These are phyloP conservation scores for Calcarius lapponicus DNA, from an alignment of 2,797 vertebrate genomes.

Conservation along the genomic window DNA sequence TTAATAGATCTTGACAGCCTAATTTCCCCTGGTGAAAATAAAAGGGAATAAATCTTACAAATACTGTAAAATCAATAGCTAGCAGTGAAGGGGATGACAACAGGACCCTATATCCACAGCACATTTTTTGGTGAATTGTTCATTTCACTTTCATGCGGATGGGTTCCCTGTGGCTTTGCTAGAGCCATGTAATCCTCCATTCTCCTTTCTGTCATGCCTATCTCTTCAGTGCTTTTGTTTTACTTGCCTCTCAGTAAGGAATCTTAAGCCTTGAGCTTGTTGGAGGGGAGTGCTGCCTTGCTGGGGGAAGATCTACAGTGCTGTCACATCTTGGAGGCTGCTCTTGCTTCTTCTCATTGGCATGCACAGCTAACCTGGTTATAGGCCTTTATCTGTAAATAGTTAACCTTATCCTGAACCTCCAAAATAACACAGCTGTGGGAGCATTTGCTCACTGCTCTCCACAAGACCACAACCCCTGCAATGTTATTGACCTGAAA, in stretches of 20 bases:
- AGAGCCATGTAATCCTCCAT: conserved; percentile 11
- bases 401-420: background rate
- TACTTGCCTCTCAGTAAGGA: background rate
- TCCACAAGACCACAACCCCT: background rate
- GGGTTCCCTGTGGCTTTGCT: conserved; percentile 19
- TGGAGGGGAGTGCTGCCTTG: background rate
- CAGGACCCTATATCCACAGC: conserved; percentile 37
- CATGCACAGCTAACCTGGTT: background rate
- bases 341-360: background rate
- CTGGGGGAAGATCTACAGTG: background rate
- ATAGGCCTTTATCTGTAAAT: background rate
- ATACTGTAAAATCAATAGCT: conserved; percentile 74
- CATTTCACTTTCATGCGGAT: conserved; percentile 2
- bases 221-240: background rate
- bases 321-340: background rate
- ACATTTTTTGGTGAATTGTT: conserved; percentile 20
- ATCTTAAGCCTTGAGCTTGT: background rate
- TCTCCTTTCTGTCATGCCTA: background rate
- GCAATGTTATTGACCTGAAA: background rate
- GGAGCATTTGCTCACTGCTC: background rate
- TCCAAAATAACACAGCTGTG: background rate
- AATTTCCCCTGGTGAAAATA: conserved; percentile 74
- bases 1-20: conserved; percentile 71
- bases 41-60: conserved; percentile 70
- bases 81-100: conserved; percentile 57